Evolutionary conservation across 2,888 invertebrate species (phyloP), one percentile per base, ranked within the genome.

Genomic region (Neoaliturus tenellus): DNA sequence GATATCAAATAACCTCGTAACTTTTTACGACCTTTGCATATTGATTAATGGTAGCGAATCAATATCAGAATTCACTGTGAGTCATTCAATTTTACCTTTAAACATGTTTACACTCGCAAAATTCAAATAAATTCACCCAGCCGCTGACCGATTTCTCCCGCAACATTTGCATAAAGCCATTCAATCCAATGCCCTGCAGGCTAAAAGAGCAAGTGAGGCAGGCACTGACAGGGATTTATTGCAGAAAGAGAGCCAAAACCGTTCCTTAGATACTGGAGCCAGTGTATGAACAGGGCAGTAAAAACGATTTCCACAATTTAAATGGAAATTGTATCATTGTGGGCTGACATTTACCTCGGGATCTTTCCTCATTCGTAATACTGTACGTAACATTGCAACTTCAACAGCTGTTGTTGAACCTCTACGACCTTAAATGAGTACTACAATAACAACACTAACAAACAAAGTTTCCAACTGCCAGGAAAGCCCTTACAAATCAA

Each of bases 11-110:
- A 10, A 51, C 31, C 62, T 14, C 62, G 31, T 62, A 62, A 62
- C 8, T 20, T 62, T 62, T 62, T 31, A 62, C 20, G n/a, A 14
- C 55, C 55, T 55, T 55, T 28, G 31, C 31, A 20, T 23, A 51
- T 23, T 62, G 62, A 62, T 62, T 8, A 14, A 28, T 28, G 4
- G 62, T 28, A 3, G 2, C 6, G 28, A 14, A 62, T 62, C 62
- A 62, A 31, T 28, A 10, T 28, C 17, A 6, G 31, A 55, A 20
- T 23, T 23, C 23, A 12, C 20, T 20, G 20, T 6, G 23, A 51
- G 51, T 20, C 62, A 28, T 62, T 62, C 62, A 62, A 62, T 62
- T 62, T 62, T 62, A 28, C 8, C 28, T 62, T 62, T 28, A 28
- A 28, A 62, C 62, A 14, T 2, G 28, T 62, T 62, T 28, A 28